Evolutionary conservation across 2,797 vertebrate genomes (phyloP).

Genomic region (Mormyrus hasselquistii): DNA sequence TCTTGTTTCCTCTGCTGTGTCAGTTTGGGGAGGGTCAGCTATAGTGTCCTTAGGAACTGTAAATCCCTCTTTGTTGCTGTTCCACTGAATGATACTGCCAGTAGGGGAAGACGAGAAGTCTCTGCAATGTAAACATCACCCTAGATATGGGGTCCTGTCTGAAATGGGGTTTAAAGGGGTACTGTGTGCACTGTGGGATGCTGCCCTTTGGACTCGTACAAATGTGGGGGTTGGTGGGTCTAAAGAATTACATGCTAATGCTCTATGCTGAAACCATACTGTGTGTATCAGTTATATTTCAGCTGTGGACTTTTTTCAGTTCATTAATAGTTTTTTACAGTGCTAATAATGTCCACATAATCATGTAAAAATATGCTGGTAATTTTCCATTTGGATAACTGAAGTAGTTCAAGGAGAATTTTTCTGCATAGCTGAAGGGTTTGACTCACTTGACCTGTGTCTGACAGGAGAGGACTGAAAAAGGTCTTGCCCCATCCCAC

Average conservation of each 20-base stretch:
- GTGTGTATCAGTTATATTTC: not conserved
- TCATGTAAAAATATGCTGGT: not conserved
- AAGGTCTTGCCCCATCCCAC: not conserved
- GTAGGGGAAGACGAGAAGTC: not conserved
- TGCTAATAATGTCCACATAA: not conserved
- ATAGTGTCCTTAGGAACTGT: not conserved
- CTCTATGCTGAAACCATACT: not conserved
- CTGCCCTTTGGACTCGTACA: not conserved
- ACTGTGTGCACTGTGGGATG: not conserved
- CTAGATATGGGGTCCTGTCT: not conserved
- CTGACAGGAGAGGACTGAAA: not conserved
- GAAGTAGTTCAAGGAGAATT: not conserved
- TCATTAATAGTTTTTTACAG: not conserved
- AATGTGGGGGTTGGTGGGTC: not conserved
- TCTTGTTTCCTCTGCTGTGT: not conserved
- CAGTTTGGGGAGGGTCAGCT: not conserved
- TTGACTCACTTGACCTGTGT: not conserved
- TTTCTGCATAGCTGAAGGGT: not conserved
- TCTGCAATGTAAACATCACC: not conserved
- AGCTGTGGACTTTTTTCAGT: not conserved
- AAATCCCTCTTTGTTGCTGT: not conserved
- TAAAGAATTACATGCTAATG: not conserved
- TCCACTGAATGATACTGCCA: not conserved
- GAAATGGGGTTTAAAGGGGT: not conserved
- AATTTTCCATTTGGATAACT: not conserved